Evolutionary conservation across 2,797 vertebrate genomes (phyloP).

Genomic region (Myotis daubentonii): DNA sequence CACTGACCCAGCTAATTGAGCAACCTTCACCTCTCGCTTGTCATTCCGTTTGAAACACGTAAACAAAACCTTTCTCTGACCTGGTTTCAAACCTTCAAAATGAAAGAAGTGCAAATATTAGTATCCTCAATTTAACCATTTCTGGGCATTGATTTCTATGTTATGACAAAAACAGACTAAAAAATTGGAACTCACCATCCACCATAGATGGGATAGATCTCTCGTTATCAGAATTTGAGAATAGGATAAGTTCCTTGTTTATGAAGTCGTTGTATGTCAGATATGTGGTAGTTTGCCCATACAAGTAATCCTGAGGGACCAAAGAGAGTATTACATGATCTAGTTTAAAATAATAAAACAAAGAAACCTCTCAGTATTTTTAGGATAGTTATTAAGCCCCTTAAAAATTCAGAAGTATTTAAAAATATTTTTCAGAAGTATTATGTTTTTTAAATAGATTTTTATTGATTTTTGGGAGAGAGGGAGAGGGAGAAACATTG

Average conservation of each 20-base stretch:
- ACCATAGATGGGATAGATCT: slow-evolving; percentile 96
- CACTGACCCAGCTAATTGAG: slow-evolving; percentile 98
- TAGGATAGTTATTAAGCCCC: background rate
- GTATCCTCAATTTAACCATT: slow-evolving; percentile 40
- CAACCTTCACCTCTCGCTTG: slow-evolving; percentile 98
- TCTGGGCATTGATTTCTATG: slow-evolving; percentile 9
- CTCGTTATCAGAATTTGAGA: slow-evolving; percentile 99
- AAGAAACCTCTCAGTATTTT: slow-evolving; percentile 16
- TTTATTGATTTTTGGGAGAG: background rate
- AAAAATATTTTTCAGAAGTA: slow-evolving; percentile 1
- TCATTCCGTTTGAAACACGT: slow-evolving; percentile 97
- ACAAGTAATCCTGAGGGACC: slow-evolving; percentile 92
- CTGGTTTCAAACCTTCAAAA: slow-evolving; percentile 94
- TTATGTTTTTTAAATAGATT: background rate
- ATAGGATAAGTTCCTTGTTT: slow-evolving; percentile 98
- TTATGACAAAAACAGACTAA: slow-evolving; percentile 60
- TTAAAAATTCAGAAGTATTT: background rate
- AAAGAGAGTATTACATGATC: slow-evolving; percentile 30
- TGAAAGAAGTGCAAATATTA: slow-evolving; percentile 47
- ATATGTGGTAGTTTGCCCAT: slow-evolving; percentile 91
- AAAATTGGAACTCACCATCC: slow-evolving; percentile 89
- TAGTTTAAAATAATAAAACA: slow-evolving; percentile 38
- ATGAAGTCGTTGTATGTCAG: slow-evolving; percentile 97
- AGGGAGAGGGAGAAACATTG: background rate
- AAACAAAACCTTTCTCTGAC: slow-evolving; percentile 97